Conservation (phyloP, 2,888 invertebrate species). For the Apotomis betuletana region DNA sequence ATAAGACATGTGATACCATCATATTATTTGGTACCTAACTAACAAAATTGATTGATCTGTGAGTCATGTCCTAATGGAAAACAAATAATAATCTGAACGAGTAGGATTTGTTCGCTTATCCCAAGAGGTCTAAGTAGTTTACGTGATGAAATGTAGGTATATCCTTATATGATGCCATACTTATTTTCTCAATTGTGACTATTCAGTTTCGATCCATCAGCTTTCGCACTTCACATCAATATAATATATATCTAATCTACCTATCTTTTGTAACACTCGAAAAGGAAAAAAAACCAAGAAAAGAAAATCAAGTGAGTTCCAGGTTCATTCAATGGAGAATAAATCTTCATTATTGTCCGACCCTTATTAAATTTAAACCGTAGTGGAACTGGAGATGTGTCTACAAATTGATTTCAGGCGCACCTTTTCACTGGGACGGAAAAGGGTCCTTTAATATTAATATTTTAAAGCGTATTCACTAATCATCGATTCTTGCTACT, state of each 20-base stretch:
- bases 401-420: conserved; percentile 32
- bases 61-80: too few species aligned
- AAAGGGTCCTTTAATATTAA: background rate
- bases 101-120: too few species aligned
- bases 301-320: conserved; percentile 16
- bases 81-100: too few species aligned
- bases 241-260: background rate
- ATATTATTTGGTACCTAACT: too few species aligned
- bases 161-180: too few species aligned
- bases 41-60: too few species aligned
- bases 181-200: too few species aligned
- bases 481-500: background rate
- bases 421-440: conserved; percentile 15
- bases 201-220: too few species aligned
- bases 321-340: conserved; percentile 38
- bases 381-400: conserved; percentile 32
- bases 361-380: conserved; percentile 49
- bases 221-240: too few species aligned
- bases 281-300: background rate
- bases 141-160: too few species aligned
- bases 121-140: too few species aligned
- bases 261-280: background rate
- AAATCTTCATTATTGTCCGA: conserved; percentile 47
- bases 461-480: background rate
- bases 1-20: too few species aligned